Percentiles rank a stretch among this genome's conserved stretches.
Conservation (phyloP, 2,797 vertebrate genomes). For the Hapalemur alaotrensis region DNA sequence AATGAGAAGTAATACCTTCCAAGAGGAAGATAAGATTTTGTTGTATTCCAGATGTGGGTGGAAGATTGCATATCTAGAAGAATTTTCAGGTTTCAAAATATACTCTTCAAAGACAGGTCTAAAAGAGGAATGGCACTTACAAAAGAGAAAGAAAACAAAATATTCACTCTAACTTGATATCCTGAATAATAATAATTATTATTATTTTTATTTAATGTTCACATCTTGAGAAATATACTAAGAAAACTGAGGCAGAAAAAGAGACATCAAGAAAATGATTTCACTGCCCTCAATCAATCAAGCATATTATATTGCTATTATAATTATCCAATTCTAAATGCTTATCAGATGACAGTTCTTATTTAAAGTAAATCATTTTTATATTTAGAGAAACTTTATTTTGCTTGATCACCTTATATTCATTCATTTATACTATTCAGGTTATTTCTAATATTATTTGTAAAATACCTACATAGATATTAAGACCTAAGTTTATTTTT, state of each 20-base stretch:
- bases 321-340: background rate
- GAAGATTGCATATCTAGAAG: background rate
- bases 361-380: background rate
- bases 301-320: background rate
- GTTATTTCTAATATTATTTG: background rate
- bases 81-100: background rate
- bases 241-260: background rate
- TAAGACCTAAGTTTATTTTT: background rate
- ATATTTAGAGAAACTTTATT: background rate
- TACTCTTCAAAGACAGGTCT: background rate
- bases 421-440: background rate
- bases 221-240: background rate
- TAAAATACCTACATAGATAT: background rate
- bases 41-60: background rate
- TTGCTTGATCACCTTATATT: background rate
- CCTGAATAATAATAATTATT: background rate
- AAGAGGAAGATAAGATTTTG: background rate
- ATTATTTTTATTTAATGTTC: background rate
- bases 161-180: background rate
- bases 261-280: background rate
- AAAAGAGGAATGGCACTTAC: background rate
- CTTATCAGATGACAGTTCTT: background rate
- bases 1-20: background rate
- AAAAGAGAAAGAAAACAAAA: background rate
- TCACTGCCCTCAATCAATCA: background rate